Evolutionary conservation across 2,888 invertebrate genomes (phyloP), one percentile per base, ranked within the genome.

Genomic region (Callyntrura sp.): DNA sequence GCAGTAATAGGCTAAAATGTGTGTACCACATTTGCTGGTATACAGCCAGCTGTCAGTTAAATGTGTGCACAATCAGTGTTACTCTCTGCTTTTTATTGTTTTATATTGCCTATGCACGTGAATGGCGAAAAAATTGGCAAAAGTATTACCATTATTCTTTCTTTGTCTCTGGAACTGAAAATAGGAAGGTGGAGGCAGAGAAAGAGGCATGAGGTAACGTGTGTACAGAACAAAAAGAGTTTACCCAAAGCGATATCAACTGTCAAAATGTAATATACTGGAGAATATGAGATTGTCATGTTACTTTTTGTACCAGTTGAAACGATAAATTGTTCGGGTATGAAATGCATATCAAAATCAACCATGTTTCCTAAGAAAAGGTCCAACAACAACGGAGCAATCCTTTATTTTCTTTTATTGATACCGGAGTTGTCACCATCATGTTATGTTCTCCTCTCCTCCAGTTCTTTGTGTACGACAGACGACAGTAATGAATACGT

Each of bases 201-300:
- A 25, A 23, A 20, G 79, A 79, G 14, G n/a, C n/a, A 57, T 12
- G 57, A 28, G n/a, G 43, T 57, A 55, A 82, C 35, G 48, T 43
- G 65, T 65, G 65, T 35, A 62, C 23, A n/a, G n/a, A n/a, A n/a
- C n/a, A n/a, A n/a, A n/a, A n/a, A n/a, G n/a, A n/a, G n/a, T n/a
- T n/a, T n/a, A n/a, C n/a, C n/a, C n/a, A n/a, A n/a, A n/a, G n/a
- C n/a, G 20, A 20, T 17, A 60, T 17, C 43, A 20, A 14, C 23
- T 82, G 82, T 82, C 65, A 65, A 82, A 65, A 62, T 20, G 65
- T 82, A 65, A 82, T 62, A 65, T 45, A 57, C n/a, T n/a, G n/a
- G n/a, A n/a, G n/a, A n/a, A n/a, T n/a, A n/a, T n/a, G n/a, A n/a
- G n/a, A n/a, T n/a, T n/a, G n/a, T n/a, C n/a, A n/a, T n/a, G n/a